Evolutionary conservation across 2,888 invertebrate species (phyloP).

Genomic region (Bruchidius siliquastri): DNA sequence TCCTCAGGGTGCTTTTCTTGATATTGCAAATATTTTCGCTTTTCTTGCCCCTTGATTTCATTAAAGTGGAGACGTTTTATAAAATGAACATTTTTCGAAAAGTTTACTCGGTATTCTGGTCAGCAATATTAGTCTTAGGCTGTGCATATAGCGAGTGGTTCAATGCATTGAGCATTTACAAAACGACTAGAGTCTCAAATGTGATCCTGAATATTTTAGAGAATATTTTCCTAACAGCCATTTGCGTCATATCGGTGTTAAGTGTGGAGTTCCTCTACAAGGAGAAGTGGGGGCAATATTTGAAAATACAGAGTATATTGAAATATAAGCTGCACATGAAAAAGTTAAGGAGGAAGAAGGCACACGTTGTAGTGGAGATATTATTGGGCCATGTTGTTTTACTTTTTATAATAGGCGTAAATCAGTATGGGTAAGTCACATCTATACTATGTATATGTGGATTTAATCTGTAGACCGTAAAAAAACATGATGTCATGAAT

Average conservation of each 20-base stretch:
- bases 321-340: slow-evolving; percentile 10
- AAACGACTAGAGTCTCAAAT: slow-evolving; percentile 13
- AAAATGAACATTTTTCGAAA: background rate
- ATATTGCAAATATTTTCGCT: background rate
- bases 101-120: background rate
- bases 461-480: too few relatives aligned
- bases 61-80: background rate
- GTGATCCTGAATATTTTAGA: slow-evolving; percentile 10
- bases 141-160: background rate
- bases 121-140: background rate
- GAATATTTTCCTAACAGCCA: slow-evolving; percentile 10
- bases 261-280: slow-evolving; percentile 16
- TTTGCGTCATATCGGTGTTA: slow-evolving; percentile 13
- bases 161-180: slow-evolving; percentile 1
- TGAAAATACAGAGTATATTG: slow-evolving; percentile 14
- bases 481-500: too few relatives aligned
- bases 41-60: background rate
- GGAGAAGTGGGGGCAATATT: slow-evolving; percentile 13
- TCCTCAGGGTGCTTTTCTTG: background rate
- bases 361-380: slow-evolving; percentile 13
- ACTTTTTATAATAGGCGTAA: slow-evolving; percentile 7
- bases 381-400: slow-evolving; percentile 14
- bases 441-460: too few relatives aligned
- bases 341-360: slow-evolving; percentile 6
- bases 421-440: slow-evolving; percentile 15